phyloP scores from a whole-genome alignment of 2,797 vertebrate genomes.

The Chrosomus eos region DNA sequence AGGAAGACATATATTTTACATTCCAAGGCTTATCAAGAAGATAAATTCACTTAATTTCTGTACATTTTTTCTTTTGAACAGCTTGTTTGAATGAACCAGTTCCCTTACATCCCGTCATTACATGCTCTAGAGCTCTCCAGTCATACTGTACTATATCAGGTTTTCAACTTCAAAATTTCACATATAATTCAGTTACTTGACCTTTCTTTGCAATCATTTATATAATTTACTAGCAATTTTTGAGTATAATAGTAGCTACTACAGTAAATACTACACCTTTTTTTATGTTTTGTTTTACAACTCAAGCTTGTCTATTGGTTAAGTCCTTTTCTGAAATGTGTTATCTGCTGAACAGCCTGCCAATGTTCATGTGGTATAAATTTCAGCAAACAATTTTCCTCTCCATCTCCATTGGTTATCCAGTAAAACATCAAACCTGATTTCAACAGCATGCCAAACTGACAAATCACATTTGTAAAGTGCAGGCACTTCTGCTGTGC shows the following conservation, averaged over 20 bases:
- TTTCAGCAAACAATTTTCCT: neutral
- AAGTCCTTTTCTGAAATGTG: neutral
- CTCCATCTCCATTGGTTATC: neutral
- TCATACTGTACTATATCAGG: too few relatives aligned
- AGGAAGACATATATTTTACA: neutral
- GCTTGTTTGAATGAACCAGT: neutral
- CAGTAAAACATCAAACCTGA: neutral
- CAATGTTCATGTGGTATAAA: neutral
- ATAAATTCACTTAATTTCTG: neutral
- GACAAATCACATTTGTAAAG: constrained; percentile 21
- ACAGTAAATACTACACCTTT: too few relatives aligned
- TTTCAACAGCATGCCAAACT: neutral
- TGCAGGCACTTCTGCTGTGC: neutral
- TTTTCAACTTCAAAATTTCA: too few relatives aligned
- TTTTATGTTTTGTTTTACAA: neutral
- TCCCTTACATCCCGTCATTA: neutral
- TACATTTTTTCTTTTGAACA: neutral
- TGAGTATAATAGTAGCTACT: too few relatives aligned
- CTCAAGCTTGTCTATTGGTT: neutral
- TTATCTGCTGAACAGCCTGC: neutral
- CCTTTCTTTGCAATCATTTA: neutral
- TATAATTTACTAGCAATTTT: neutral
- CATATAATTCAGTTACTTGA: neutral
- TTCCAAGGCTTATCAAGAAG: neutral
- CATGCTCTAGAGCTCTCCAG: neutral